Conservation (phyloP, 2,888 invertebrate species). For the Apodemia hepburni region DNA sequence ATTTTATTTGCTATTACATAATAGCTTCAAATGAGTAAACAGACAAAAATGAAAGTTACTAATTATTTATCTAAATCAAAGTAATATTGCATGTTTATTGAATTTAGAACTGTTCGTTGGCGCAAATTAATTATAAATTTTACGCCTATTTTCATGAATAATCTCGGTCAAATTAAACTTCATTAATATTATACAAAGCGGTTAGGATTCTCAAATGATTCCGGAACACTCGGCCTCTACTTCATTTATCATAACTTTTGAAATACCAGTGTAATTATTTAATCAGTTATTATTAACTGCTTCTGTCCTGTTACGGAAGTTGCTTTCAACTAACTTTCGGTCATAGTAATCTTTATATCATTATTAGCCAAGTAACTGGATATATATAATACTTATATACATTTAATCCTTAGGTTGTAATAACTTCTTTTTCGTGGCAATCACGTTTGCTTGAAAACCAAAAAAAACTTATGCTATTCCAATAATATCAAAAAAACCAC, state of each 20-base stretch:
- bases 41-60: too few relatives aligned
- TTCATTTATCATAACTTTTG: conserved; percentile 6
- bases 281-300: neutral
- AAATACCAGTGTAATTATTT: neutral
- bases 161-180: neutral
- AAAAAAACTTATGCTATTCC: too few relatives aligned
- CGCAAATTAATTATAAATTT: conserved; percentile 8
- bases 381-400: neutral
- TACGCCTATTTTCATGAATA: conserved; percentile 4
- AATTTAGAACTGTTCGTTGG: neutral
- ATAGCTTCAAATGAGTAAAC: too few relatives aligned
- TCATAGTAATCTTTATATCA: too few relatives aligned
- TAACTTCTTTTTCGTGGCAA: neutral
- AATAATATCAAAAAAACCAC: too few relatives aligned
- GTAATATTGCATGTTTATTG: neutral
- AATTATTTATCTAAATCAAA: too few relatives aligned
- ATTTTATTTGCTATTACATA: too few relatives aligned
- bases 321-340: too few relatives aligned
- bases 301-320: neutral
- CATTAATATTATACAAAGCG: conserved; percentile 8
- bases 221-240: neutral
- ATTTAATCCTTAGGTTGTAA: neutral
- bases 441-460: too few relatives aligned
- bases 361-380: neutral
- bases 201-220: neutral